Conservation (phyloP, 2,113 vertebrate genomes). For the Talpa occidentalis region DNA sequence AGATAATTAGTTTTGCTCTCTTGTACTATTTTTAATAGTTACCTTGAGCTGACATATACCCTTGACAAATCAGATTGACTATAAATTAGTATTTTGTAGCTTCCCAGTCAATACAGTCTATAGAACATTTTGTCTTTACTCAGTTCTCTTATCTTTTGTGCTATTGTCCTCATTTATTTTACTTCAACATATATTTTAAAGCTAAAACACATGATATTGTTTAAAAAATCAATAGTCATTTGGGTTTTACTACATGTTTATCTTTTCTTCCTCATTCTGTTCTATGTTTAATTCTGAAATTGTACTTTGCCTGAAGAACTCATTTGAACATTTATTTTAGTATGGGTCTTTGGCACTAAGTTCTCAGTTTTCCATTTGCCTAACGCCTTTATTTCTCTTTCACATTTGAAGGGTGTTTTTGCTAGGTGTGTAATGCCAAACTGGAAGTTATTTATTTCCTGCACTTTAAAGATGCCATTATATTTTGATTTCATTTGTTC, state of each 20-base stretch:
- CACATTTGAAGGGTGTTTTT: slow-evolving; percentile 40
- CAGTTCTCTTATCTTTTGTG: background rate
- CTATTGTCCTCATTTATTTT: background rate
- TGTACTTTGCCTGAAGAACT: background rate
- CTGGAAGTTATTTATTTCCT: slow-evolving; percentile 26
- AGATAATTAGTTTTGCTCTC: background rate
- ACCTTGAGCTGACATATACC: background rate
- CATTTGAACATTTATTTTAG: background rate
- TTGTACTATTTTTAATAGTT: slow-evolving; percentile 3
- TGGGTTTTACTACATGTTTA: background rate
- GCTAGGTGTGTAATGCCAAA: background rate
- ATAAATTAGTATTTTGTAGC: background rate
- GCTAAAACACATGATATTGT: background rate
- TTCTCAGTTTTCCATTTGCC: slow-evolving; percentile 37
- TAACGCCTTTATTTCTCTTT: slow-evolving; percentile 40
- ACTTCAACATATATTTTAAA: slow-evolving; percentile 35
- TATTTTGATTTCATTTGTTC: background rate
- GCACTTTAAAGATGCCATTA: background rate
- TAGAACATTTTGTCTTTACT: background rate
- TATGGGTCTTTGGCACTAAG: background rate
- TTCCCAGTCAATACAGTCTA: background rate
- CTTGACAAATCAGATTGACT: background rate
- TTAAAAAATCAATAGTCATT: slow-evolving; percentile 2
- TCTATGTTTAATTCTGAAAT: background rate
- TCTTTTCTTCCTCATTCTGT: background rate